phyloP scores from a whole-genome alignment of 2,113 vertebrate species.

The Gambusia holbrooki region DNA sequence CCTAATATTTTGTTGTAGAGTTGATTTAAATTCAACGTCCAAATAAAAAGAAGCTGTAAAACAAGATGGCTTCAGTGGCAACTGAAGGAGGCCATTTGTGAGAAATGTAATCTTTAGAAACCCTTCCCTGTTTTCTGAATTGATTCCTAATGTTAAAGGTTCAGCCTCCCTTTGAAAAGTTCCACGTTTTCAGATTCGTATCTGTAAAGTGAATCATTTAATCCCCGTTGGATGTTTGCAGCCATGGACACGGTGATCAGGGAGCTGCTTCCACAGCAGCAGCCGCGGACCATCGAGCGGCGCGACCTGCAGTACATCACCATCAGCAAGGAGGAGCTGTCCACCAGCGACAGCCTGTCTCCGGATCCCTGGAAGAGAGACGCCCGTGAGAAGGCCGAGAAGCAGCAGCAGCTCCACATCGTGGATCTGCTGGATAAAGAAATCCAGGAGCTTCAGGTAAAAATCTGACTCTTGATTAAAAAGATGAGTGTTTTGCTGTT shows the following conservation, averaged over 20 bases:
- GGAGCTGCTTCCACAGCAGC: constrained; percentile 95
- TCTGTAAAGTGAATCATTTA: too few relatives aligned
- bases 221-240: background rate
- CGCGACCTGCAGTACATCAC: constrained; percentile 96
- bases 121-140: too few relatives aligned
- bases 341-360: constrained; percentile 91
- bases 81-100: too few relatives aligned
- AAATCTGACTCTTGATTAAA: background rate
- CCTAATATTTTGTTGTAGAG: too few relatives aligned
- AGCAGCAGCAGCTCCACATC: constrained; percentile 97
- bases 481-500: too few relatives aligned
- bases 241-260: constrained; percentile 92
- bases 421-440: constrained; percentile 96
- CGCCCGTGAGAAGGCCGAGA: constrained; percentile 96
- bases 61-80: too few relatives aligned
- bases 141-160: too few relatives aligned
- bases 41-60: too few relatives aligned
- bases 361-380: constrained; percentile 98
- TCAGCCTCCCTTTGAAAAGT: too few relatives aligned
- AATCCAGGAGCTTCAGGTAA: constrained; percentile 91
- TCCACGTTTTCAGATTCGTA: too few relatives aligned
- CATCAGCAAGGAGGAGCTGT: constrained; percentile 91
- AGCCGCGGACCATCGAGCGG: constrained; percentile 95
- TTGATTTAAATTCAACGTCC: too few relatives aligned
- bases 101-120: too few relatives aligned